Evolutionary conservation across 1,140 invertebrate species (phyloP).

Genomic region (Drosophila takahashii): DNA sequence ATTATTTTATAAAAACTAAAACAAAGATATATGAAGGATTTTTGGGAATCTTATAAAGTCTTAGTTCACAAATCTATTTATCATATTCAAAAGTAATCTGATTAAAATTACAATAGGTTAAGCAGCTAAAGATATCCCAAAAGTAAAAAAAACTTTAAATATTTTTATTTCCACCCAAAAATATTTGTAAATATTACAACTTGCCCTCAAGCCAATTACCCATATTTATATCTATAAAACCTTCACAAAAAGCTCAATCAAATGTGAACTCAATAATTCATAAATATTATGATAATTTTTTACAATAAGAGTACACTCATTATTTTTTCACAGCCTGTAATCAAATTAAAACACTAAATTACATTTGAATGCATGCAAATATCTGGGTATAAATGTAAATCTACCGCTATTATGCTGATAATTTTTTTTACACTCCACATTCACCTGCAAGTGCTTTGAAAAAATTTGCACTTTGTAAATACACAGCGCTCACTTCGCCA

Average conservation of each 20-base stretch:
- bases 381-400: constrained; percentile 6
- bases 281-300: constrained; percentile 2
- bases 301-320: neutral
- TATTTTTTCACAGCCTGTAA: neutral
- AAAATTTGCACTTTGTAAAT: constrained; percentile 6
- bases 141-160: neutral
- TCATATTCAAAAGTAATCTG: no score
- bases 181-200: neutral
- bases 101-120: no score
- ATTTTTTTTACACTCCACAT: neutral
- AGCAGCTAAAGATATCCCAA: no score
- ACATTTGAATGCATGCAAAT: constrained; percentile 1
- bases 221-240: neutral
- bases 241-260: neutral
- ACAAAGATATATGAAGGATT: no score
- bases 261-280: neutral
- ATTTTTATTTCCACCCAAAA: neutral
- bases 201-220: neutral
- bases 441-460: constrained; percentile 1
- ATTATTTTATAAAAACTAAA: no score
- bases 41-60: no score
- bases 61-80: no score
- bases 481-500: neutral
- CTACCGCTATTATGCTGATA: neutral
- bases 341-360: constrained; percentile 4